Percentiles rank a stretch among this genome's conserved stretches.
phyloP scores from a whole-genome alignment of 2,888 invertebrate species.

The Tetanocera ferruginea region DNA sequence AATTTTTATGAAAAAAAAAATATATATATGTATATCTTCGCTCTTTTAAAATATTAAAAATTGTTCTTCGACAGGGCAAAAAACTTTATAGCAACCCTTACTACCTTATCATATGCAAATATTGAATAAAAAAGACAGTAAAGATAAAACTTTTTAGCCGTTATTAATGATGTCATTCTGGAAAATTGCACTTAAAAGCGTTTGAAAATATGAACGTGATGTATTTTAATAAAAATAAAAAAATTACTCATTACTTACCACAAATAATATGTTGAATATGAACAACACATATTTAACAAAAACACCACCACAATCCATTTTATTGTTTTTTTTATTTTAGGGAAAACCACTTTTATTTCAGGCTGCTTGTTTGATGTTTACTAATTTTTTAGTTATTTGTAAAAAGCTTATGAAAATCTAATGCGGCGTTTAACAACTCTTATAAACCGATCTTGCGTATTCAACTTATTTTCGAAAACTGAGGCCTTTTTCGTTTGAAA shows the following conservation, averaged over 20 bases:
- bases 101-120: background rate
- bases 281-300: constrained; percentile 87
- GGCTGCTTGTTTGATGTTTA: too few species aligned
- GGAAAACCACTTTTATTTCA: background rate
- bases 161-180: background rate
- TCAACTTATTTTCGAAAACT: background rate
- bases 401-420: background rate
- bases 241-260: constrained; percentile 73
- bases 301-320: constrained; percentile 81
- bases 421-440: background rate
- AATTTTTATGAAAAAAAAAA: too few species aligned
- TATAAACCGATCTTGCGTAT: background rate
- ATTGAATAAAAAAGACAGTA: background rate
- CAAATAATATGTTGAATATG: constrained; percentile 82
- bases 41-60: too few species aligned
- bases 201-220: too few species aligned
- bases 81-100: background rate
- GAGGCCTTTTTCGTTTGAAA: background rate
- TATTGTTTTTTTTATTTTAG: constrained; percentile 52
- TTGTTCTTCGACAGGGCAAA: background rate
- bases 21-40: too few species aligned
- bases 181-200: too few species aligned
- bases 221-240: too few species aligned
- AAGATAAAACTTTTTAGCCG: background rate
- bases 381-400: too few species aligned